Base-by-base conservation (phyloP, 2,797 vertebrate species). In the Hephaestus fuliginosus region DNA sequence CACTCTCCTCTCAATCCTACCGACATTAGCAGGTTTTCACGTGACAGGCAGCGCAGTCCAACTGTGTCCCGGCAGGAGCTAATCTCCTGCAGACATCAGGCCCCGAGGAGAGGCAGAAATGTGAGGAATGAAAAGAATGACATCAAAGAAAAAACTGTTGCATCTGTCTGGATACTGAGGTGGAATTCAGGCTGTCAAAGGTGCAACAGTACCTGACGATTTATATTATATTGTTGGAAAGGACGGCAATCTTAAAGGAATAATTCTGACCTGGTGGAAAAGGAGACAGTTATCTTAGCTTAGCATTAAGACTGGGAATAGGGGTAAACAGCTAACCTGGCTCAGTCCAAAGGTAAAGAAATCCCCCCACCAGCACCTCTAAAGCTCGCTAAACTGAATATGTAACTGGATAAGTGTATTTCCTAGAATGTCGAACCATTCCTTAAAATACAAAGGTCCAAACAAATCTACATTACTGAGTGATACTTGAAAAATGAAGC, bases 91-190 rank as follows among this genome's bases (percentile, higher is more conserved):
- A 74, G 57, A 70, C 28, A 58, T 77, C 41, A 68, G 14, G 62
- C 13, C 3, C 10, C 52, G 1, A 51, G 58, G 56, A 22, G 48
- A 61, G 49, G 41, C 62, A 60, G 39, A 78, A 48, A 83, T 84
- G 62, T 70, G 30, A 62, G 49, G 74, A 87, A 88, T 73, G 62
- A 70, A 48, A 87, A 53, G 25, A 78, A 80, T 53, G 44, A 60
- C 6, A 22, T 25, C 17, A 57, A 7, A 22, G 18, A 61, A 57
- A 48, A 61, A 41, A 9, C 3, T 11, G 13, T 39, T 17, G 36
- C 56, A 44, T 65, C 74, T 33, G 9, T 70, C 51, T 74, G n/a
- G 22, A 48, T 25, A 39, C 11, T 39, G 12, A 5, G 7, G 65
- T 28, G 4, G 0, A 56, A 13, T 33, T 62, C 28, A n/a, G 46